Percentiles rank a stretch among this genome's conserved stretches.
These are phyloP conservation scores for Hyperopisus bebe DNA, from an alignment of 2,113 vertebrate genomes.

Conservation along the genomic window DNA sequence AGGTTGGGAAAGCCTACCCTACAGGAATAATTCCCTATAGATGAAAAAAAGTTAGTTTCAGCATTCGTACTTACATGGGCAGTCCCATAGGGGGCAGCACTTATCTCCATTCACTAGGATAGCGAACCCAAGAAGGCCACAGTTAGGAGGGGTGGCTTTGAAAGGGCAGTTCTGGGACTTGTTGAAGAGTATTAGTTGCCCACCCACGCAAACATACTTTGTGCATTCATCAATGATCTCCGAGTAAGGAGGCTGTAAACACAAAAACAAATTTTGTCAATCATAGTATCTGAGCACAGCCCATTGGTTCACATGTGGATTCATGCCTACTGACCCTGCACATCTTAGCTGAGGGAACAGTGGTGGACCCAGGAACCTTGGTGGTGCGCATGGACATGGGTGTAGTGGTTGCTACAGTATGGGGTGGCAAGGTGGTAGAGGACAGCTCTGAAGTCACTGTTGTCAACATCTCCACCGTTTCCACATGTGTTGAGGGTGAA, in stretches of 20 bases:
- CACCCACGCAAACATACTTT: conserved; percentile 83
- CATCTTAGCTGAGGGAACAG: conserved; percentile 39
- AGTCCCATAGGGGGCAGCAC: conserved; percentile 92
- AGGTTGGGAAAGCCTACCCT: neutral
- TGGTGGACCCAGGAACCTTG: conserved; percentile 27
- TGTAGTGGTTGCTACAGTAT: conserved; percentile 23
- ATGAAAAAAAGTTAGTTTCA: neutral
- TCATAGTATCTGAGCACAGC: neutral
- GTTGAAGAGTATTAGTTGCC: conserved; percentile 81
- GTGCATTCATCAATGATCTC: conserved; percentile 75
- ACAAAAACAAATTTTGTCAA: neutral
- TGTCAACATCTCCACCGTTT: neutral
- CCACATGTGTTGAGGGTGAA: neutral
- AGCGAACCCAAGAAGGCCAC: conserved; percentile 84
- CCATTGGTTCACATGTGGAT: neutral
- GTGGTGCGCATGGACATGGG: conserved; percentile 9
- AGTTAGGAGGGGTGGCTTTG: conserved; percentile 67
- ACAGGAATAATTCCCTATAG: neutral
- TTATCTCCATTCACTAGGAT: conserved; percentile 79
- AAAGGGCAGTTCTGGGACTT: conserved; percentile 84
- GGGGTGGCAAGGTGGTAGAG: conserved; percentile 5
- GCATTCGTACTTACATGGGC: conserved; percentile 77
- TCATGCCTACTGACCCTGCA: conserved; percentile 48
- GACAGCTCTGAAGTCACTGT: neutral
- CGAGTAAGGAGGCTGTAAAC: conserved; percentile 58